Percentiles rank a stretch among this genome's conserved stretches.
phyloP scores from a whole-genome alignment of 1,140 invertebrate species.

The Atta texana region DNA sequence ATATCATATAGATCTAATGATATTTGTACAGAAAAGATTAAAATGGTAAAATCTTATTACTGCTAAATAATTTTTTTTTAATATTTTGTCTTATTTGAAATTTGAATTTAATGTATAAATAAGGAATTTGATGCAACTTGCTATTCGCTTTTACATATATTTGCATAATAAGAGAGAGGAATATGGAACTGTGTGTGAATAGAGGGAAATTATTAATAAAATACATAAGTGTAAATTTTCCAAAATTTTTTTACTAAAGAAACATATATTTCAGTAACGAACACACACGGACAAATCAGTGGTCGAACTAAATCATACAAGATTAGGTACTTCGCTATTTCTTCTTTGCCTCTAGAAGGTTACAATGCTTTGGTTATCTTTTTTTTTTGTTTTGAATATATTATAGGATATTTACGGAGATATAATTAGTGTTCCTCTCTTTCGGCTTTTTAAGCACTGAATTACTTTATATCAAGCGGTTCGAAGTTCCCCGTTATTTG shows the following conservation, averaged over 20 bases:
- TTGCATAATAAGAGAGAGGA: no score
- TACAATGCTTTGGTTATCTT: conserved; percentile 82
- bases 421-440: conserved; percentile 79
- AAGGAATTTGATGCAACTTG: no score
- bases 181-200: background rate
- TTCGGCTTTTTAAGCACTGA: conserved; percentile 71
- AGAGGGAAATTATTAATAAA: background rate
- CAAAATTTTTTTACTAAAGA: conserved; percentile 83
- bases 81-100: no score
- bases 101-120: no score
- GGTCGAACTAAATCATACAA: conserved; percentile 83
- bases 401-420: conserved; percentile 82
- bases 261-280: conserved; percentile 84
- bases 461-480: conserved; percentile 72
- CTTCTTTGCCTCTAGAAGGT: conserved; percentile 81
- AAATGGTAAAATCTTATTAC: no score
- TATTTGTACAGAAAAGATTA: no score
- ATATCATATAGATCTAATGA: no score
- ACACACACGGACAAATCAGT: conserved; percentile 84
- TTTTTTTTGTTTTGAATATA: conserved; percentile 79
- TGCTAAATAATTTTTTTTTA: no score
- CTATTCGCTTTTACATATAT: no score
- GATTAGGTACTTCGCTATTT: conserved; percentile 82
- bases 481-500: conserved; percentile 64
- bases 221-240: conserved; percentile 59